phyloP scores from a whole-genome alignment of 2,888 invertebrate species.

The Lasius platythorax region DNA sequence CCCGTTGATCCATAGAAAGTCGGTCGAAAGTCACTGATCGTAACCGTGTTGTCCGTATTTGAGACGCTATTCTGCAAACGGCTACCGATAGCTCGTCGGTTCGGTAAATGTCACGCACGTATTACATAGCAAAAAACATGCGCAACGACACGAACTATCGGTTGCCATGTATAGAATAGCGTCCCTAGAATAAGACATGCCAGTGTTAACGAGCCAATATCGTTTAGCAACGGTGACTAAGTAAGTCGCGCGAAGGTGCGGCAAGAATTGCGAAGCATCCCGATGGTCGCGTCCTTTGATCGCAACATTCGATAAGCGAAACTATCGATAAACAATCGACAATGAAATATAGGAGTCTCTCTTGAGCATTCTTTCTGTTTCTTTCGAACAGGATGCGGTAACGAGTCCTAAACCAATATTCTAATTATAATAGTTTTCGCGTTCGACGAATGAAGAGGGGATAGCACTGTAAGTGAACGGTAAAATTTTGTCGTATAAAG shows the following conservation, averaged over 20 bases:
- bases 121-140: too few relatives aligned
- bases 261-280: slow-evolving; percentile 31
- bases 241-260: slow-evolving; percentile 2
- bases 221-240: neutral
- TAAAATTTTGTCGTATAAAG: neutral
- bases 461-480: neutral
- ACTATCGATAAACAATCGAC: slow-evolving; percentile 58
- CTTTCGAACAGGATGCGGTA: slow-evolving; percentile 72
- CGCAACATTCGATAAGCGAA: slow-evolving; percentile 64
- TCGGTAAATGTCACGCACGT: too few relatives aligned
- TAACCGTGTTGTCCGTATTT: neutral
- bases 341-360: slow-evolving; percentile 58
- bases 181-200: too few relatives aligned
- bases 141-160: too few relatives aligned
- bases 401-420: slow-evolving; percentile 19
- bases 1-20: slow-evolving; percentile 37
- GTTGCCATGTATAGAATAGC: too few relatives aligned
- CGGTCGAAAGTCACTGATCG: slow-evolving; percentile 57
- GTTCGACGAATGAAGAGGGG: neutral
- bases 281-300: slow-evolving; percentile 65
- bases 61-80: too few relatives aligned
- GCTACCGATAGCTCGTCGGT: too few relatives aligned
- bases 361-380: slow-evolving; percentile 52
- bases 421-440: slow-evolving; percentile 53
- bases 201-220: neutral